These are phyloP conservation scores for Xestobium rufovillosum DNA, from an alignment of 2,888 invertebrate genomes.

Conservation along the genomic window DNA sequence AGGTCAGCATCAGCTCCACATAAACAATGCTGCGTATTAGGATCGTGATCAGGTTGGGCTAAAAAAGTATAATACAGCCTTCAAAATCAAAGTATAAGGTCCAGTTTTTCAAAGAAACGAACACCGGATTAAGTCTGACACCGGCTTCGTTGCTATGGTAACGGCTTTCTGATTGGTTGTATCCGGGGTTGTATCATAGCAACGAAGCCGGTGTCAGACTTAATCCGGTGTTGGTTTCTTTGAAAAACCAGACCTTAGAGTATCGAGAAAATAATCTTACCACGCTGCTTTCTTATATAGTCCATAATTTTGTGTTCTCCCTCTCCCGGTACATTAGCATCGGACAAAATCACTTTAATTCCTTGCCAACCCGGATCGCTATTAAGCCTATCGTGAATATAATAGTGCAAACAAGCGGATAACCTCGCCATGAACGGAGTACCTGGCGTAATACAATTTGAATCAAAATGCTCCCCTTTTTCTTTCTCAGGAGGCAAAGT, in stretches of 20 bases:
- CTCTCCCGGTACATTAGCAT: conserved; percentile 97
- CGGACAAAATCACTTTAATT: conserved; percentile 93
- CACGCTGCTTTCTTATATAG: conserved; percentile 90
- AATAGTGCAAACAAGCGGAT: conserved; percentile 78
- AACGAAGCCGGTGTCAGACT: too few species aligned
- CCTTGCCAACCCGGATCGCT: conserved; percentile 92
- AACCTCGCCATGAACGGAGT: conserved; percentile 94
- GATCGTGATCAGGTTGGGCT: conserved; percentile 92
- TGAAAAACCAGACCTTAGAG: too few species aligned
- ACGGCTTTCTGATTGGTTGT: too few species aligned
- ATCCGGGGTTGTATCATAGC: too few species aligned
- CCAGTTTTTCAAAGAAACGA: too few species aligned
- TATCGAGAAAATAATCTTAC: conserved; percentile 39
- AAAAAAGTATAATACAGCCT: conserved; percentile 17
- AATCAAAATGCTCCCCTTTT: conserved; percentile 92
- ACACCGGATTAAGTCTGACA: too few species aligned
- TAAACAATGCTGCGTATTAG: conserved; percentile 94
- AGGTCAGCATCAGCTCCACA: conserved; percentile 99
- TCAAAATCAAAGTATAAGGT: too few species aligned
- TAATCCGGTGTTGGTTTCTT: too few species aligned
- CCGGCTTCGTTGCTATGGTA: too few species aligned
- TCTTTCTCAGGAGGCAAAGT: conserved; percentile 79
- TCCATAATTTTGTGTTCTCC: conserved; percentile 91
- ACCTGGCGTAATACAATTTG: conserved; percentile 99
- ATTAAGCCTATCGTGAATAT: conserved; percentile 82